These are phyloP conservation scores for Sisor rabdophorus DNA, from an alignment of 2,113 vertebrate genomes.

Conservation along the genomic window DNA sequence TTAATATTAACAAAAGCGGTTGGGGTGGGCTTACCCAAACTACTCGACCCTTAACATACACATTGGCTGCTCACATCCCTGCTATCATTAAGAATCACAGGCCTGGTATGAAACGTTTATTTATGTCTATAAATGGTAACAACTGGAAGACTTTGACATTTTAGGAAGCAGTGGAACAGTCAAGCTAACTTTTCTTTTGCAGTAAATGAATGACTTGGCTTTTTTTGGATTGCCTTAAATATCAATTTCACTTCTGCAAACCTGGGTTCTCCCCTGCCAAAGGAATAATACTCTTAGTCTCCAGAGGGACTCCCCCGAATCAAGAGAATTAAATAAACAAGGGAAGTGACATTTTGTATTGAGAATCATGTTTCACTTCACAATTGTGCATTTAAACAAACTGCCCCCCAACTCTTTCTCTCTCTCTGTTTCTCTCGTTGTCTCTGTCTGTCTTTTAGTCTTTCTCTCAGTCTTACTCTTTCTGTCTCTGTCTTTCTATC, in stretches of 20 bases:
- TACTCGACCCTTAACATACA: neutral
- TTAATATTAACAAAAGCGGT: neutral
- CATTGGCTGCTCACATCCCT: neutral
- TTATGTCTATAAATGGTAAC: neutral
- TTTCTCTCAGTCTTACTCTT: no score
- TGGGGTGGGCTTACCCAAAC: neutral
- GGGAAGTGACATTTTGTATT: constrained; percentile 10
- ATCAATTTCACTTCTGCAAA: constrained; percentile 25
- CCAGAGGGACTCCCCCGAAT: constrained; percentile 24
- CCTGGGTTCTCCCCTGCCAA: constrained; percentile 12
- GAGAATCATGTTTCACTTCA: constrained; percentile 19
- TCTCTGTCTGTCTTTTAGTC: no score
- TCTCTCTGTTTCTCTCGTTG: no score
- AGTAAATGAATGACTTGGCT: constrained; percentile 1
- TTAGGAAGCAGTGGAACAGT: constrained; percentile 17
- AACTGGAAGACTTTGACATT: constrained; percentile 19
- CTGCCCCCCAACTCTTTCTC: no score
- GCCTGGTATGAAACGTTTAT: neutral
- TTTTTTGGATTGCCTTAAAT: constrained; percentile 7
- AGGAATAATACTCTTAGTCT: constrained; percentile 4
- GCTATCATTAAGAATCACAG: neutral
- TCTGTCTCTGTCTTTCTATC: no score
- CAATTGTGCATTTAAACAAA: neutral
- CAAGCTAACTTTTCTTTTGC: neutral
- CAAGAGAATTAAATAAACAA: constrained; percentile 1